A percentile compares a stretch with the other conserved stretches of the same genome.
Conservation (phyloP, 2,797 vertebrate species). For the Sebastes steindachneri region DNA sequence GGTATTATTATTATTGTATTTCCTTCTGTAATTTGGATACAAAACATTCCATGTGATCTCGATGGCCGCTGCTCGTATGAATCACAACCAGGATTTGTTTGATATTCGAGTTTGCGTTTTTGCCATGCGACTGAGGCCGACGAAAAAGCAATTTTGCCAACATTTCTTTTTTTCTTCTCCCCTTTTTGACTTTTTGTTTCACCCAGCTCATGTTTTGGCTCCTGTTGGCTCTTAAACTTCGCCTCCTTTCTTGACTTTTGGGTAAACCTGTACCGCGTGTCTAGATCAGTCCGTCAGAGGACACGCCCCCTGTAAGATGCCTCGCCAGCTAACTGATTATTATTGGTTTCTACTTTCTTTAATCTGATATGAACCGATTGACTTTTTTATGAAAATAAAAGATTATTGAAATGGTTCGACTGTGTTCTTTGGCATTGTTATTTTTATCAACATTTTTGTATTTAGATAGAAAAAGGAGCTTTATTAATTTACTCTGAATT, state of each 20-base stretch:
- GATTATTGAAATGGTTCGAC: constrained; percentile 72
- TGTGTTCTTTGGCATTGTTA: background rate
- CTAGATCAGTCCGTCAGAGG: constrained; percentile 32
- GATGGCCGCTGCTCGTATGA: constrained; percentile 4
- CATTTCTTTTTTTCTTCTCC: background rate
- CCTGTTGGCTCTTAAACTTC: constrained; percentile 27
- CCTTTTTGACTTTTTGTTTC: constrained; percentile 13
- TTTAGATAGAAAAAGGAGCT: background rate
- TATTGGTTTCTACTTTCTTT: constrained; percentile 83
- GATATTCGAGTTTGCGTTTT: constrained; percentile 18
- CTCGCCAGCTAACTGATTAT: constrained; percentile 75
- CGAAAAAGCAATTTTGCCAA: constrained; percentile 61
- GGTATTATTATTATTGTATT: constrained; percentile 19
- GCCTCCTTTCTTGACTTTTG: constrained; percentile 40
- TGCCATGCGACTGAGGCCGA: constrained; percentile 18
- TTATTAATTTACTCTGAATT: background rate
- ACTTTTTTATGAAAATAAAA: constrained; percentile 87
- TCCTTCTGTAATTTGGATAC: constrained; percentile 57
- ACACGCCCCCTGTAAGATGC: constrained; percentile 55
- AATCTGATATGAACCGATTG: constrained; percentile 81
- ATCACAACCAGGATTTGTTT: background rate
- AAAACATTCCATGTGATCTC: constrained; percentile 59
- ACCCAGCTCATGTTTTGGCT: constrained; percentile 32
- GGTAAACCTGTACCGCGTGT: constrained; percentile 35
- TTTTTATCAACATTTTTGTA: background rate